Evolutionary conservation across 2,888 invertebrate species (phyloP), one percentile per base, ranked within the genome.

Genomic region (Erannis defoliaria): DNA sequence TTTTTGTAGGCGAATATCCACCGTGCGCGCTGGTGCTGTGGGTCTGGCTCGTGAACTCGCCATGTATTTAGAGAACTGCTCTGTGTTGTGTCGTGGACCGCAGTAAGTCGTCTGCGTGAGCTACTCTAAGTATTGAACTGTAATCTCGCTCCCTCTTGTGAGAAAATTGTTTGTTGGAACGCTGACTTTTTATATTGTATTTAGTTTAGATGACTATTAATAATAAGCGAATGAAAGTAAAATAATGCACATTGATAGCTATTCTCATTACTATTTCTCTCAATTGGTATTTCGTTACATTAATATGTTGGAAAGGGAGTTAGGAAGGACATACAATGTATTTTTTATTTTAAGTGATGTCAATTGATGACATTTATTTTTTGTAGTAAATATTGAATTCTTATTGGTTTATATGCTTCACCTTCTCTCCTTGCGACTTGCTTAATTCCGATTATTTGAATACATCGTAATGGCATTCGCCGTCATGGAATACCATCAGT

Each of bases 301-400:
- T 10, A 49, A 46, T 19, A 59, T 50, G 61, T 46, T 18, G 51
- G 10, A 48, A 37, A 45, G 23, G 45, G 38, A 46, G 45, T 23
- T 42, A 31, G 18, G 48, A 42, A 37, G 37, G 43, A 40, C 54
- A 16, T 26, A 31, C 12, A 26, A 26, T 55, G 43, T 42, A 45
- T 45, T 62, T 56, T 50, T 49, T 55, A 45, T 35, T 53, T 37
- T 57, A 62, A 62, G 62, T 53, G 55, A 62, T 56, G 40, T 62
- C 55, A 61, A 62, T 62, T 45, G 53, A 53, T 56, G 38, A 55
- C 18, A 55, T 38, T 51, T 46, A 61, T 55, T 61, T 61, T 61
- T 61, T 61, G 61, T 61, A 61, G 61, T 33, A 51, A 51, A 1
- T 9, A 2, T 31, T 51, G 55, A 23, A 35, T 55, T 61, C 55